These are phyloP conservation scores for Ophion slaviceki DNA, from an alignment of 2,888 invertebrate species.

Conservation along the genomic window DNA sequence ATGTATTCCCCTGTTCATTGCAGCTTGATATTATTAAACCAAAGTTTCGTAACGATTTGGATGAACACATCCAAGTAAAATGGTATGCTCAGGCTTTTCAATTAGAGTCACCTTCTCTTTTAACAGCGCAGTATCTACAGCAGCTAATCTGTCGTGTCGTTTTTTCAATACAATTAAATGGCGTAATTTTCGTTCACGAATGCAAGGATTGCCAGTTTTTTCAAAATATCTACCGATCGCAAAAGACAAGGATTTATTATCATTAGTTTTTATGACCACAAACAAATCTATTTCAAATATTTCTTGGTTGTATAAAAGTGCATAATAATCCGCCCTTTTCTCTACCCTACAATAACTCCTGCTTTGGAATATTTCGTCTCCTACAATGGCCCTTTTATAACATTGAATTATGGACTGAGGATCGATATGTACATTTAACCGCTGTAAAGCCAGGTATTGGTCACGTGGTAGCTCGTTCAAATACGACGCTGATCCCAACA, in stretches of 20 bases:
- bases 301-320: conserved; percentile 22
- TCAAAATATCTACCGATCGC: conserved; percentile 41
- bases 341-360: conserved; percentile 32
- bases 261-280: conserved; percentile 6
- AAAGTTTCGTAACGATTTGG: conserved; percentile 31
- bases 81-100: conserved; percentile 7
- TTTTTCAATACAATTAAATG: conserved; percentile 25
- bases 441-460: conserved; percentile 51
- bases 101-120: conserved; percentile 47
- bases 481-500: conserved; percentile 29
- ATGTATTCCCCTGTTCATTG: too few relatives aligned
- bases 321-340: conserved; percentile 53
- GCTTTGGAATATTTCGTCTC: conserved; percentile 36
- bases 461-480: conserved; percentile 20
- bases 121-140: conserved; percentile 15
- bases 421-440: conserved; percentile 50
- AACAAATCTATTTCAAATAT: conserved; percentile 44
- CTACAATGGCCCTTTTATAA: conserved; percentile 38
- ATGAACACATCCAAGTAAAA: conserved; percentile 31
- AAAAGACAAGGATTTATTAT: background rate
- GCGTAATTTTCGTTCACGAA: conserved; percentile 25
- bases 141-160: conserved; percentile 8
- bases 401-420: conserved; percentile 12
- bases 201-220: conserved; percentile 23
- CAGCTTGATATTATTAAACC: background rate